Evolutionary conservation across 2,113 vertebrate genomes (phyloP), one percentile per base, ranked within the genome.

Genomic region (Hippotragus niger): DNA sequence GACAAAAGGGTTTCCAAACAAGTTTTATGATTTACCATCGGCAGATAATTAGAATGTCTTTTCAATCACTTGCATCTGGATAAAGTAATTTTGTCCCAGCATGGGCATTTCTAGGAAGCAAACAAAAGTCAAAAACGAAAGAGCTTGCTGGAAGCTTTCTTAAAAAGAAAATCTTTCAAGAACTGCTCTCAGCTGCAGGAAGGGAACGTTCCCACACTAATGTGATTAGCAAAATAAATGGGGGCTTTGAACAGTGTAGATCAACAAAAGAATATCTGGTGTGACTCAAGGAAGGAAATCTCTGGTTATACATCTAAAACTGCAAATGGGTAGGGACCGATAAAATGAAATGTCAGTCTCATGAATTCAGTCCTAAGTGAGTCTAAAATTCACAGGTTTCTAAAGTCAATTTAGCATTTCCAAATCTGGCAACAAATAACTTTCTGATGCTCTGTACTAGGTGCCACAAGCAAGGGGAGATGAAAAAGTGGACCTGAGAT

Each of bases 161-260:
- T 88, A 97, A 98, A 98, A 36, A 57, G 76, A 94, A 96, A 98
- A 95, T 74, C 67, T 97, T 98, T 97, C 86, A 98, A 98, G 88
- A 96, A 83, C 27, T 94, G 94, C 50, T 90, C 47, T 89, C 0
- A 36, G 87, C 47, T 78, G 36, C 31, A 78, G 91, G 78, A 84
- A 97, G 78, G 27, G 52, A 94, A 62, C 10, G 14, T 64, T 80
- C 57, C 47, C n/a, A 64, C 19, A 87, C 50, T 23, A 76, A 90
- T 85, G n/a, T 91, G 76, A 95, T 83, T 53, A 92, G 88, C 60
- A 96, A 94, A 97, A 81, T 91, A 88, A 91, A 90, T 45, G 43
- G 27, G 47, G 21, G 53, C 53, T 97, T 76, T 81, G 60, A 90
- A 53, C 76, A 62, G 33, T 62, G 64, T 40, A 81, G 36, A 94